Evolutionary conservation across 2,888 invertebrate species (phyloP).

Genomic region (Conus canariensis): DNA sequence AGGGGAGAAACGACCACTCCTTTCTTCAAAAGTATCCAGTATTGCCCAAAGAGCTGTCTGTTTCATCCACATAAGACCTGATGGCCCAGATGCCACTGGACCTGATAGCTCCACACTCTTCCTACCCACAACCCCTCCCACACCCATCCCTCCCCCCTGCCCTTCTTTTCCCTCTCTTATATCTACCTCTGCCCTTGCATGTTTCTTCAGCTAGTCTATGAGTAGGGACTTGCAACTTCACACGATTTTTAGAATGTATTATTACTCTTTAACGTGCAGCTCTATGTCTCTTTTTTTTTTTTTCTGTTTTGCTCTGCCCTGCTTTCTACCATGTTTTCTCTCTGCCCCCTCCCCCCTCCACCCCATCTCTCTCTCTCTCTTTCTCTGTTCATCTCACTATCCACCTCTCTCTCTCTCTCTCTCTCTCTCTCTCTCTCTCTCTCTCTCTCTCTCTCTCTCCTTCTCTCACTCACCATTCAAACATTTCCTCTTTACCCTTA

Average conservation of each 20-base stretch:
- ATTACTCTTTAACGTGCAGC: too few relatives aligned
- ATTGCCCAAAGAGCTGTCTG: too few relatives aligned
- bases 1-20: too few relatives aligned
- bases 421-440: constrained; percentile 10
- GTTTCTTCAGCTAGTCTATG: neutral
- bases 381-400: neutral
- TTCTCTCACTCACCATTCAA: neutral
- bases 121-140: too few relatives aligned
- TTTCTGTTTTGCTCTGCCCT: neutral
- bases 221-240: too few relatives aligned
- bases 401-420: neutral
- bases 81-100: too few relatives aligned
- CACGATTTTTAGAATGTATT: too few relatives aligned
- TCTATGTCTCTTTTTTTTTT: neutral
- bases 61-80: too few relatives aligned
- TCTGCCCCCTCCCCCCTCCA: neutral
- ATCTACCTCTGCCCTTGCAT: neutral
- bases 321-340: neutral
- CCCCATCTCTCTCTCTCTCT: constrained; percentile 21
- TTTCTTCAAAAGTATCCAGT: too few relatives aligned
- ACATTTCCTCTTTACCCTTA: too few relatives aligned
- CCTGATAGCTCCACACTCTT: too few relatives aligned
- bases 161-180: neutral
- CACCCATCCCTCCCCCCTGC: neutral
- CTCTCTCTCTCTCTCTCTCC: constrained; percentile 12